These are phyloP conservation scores for Chymomyza costata DNA, from an alignment of 1,140 invertebrate genomes.

Conservation along the genomic window DNA sequence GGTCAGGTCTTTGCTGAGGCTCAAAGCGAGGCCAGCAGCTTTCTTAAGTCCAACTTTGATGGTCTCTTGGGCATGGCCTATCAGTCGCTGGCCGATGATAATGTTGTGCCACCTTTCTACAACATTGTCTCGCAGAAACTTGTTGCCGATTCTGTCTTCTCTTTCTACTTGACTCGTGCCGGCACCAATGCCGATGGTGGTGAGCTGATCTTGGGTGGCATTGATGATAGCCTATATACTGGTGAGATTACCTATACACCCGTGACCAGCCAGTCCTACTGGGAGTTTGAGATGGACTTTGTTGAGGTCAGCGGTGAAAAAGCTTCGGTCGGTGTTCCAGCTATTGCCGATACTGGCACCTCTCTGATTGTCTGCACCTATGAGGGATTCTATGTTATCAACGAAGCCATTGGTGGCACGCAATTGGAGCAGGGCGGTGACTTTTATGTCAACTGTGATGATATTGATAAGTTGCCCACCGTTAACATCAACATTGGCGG, in stretches of 20 bases:
- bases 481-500: slow-evolving; percentile 49
- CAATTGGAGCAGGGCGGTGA: slow-evolving; percentile 23
- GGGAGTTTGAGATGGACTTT: slow-evolving; percentile 96
- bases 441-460: slow-evolving; percentile 80
- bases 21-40: slow-evolving; percentile 88
- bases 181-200: slow-evolving; percentile 84
- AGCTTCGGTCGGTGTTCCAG: slow-evolving; percentile 84
- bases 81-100: slow-evolving; percentile 89
- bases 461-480: slow-evolving; percentile 19
- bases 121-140: slow-evolving; percentile 92
- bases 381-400: slow-evolving; percentile 85
- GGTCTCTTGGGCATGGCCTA: slow-evolving; percentile 96
- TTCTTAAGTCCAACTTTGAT: slow-evolving; percentile 96
- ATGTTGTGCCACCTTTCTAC: slow-evolving; percentile 94
- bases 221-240: slow-evolving; percentile 89
- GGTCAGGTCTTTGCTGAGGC: slow-evolving; percentile 98
- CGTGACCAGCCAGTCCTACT: slow-evolving; percentile 91
- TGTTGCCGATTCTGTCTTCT: slow-evolving; percentile 88
- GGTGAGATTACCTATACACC: slow-evolving; percentile 94
- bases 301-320: slow-evolving; percentile 77
- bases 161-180: slow-evolving; percentile 89
- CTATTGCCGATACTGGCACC: slow-evolving; percentile 98
- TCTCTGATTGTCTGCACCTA: slow-evolving; percentile 94
- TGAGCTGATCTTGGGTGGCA: slow-evolving; percentile 94
- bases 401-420: slow-evolving; percentile 87